Evolutionary conservation across 2,113 vertebrate species (phyloP).

Genomic region (Stigmatopora nigra): DNA sequence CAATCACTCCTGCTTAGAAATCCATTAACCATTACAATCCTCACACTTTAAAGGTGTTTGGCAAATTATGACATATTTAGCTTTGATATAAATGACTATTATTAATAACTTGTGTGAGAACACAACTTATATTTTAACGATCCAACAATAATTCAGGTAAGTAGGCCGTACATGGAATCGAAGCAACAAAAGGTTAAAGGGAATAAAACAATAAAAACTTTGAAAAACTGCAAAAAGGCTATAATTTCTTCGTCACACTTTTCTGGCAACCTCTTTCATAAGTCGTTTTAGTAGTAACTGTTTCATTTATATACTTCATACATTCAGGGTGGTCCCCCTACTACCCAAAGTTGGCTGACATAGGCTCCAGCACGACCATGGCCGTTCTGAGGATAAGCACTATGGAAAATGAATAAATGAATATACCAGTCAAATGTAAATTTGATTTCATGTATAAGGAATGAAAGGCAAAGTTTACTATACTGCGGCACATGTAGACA

Average conservation of each 20-base stretch:
- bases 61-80: not conserved
- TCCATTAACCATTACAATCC: not conserved
- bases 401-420: too few species aligned
- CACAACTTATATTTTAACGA: not conserved
- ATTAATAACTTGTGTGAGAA: not conserved
- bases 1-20: not conserved
- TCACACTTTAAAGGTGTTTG: not conserved
- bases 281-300: not conserved
- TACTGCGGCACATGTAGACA: constrained; percentile 23
- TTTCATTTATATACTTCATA: not conserved
- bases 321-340: too few species aligned
- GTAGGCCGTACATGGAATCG: not conserved
- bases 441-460: constrained; percentile 49
- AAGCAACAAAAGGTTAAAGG: not conserved
- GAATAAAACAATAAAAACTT: not conserved
- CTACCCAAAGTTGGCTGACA: too few species aligned
- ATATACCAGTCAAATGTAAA: constrained; percentile 55
- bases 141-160: not conserved
- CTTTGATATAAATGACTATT: not conserved
- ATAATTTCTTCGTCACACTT: too few species aligned
- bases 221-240: too few species aligned
- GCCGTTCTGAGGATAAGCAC: too few species aligned
- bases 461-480: constrained; percentile 26
- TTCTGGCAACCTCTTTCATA: too few species aligned
- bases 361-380: too few species aligned